phyloP scores from a whole-genome alignment of 2,113 vertebrate species.

The Amazona vittata region DNA sequence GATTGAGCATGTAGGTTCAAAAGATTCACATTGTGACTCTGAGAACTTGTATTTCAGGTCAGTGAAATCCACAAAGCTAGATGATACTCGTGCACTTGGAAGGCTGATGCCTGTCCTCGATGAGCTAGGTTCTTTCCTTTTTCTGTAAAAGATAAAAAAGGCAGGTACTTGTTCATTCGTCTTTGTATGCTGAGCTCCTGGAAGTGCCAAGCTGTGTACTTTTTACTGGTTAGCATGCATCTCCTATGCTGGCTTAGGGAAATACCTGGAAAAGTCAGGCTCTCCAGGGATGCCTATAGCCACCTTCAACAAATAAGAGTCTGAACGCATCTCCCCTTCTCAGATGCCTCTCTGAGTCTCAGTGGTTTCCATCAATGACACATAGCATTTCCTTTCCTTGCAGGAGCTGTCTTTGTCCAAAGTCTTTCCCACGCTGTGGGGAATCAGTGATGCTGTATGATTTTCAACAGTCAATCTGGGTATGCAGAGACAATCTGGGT shows the following conservation, averaged over 20 bases:
- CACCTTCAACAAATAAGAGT: neutral
- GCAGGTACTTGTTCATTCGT: neutral
- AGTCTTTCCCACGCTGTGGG: neutral
- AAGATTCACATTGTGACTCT: neutral
- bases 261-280: neutral
- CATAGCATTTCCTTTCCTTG: neutral
- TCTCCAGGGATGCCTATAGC: neutral
- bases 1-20: conserved; percentile 10
- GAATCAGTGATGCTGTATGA: rapidly evolving
- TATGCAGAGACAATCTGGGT: neutral
- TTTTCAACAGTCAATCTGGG: neutral
- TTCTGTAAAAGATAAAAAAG: neutral
- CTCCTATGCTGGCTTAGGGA: neutral
- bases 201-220: neutral
- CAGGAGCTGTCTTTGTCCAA: neutral
- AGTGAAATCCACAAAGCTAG: neutral
- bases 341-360: neutral
- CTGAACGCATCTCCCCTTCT: neutral
- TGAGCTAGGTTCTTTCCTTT: neutral
- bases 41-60: conserved; percentile 4
- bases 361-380: neutral
- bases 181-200: neutral
- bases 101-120: neutral
- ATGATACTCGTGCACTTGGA: neutral
- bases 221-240: neutral